phyloP scores from a whole-genome alignment of 2,113 vertebrate genomes.

The Eonycteris spelaea region DNA sequence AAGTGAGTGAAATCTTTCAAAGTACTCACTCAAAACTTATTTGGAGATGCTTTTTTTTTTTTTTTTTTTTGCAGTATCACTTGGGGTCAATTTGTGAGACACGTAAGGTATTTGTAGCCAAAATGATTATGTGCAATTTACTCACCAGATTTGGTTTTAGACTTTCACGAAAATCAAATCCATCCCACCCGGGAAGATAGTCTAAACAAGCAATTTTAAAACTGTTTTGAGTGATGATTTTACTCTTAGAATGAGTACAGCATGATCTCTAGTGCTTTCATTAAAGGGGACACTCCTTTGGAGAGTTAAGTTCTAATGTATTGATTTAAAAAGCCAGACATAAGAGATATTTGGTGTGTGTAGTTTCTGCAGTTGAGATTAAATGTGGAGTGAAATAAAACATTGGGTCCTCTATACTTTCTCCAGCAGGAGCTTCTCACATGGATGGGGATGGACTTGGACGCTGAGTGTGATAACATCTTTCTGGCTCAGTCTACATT shows the following conservation, averaged over 20 bases:
- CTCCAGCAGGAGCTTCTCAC: neutral
- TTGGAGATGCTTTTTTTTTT: neutral
- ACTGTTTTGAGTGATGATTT: neutral
- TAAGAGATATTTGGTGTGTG: neutral
- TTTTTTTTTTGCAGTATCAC: neutral
- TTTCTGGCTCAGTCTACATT: neutral
- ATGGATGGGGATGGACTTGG: neutral
- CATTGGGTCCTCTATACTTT: neutral
- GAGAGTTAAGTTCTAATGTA: neutral
- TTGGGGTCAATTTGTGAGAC: neutral
- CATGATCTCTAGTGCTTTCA: neutral
- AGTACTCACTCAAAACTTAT: neutral
- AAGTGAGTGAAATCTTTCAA: constrained; percentile 9
- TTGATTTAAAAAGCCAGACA: constrained; percentile 9
- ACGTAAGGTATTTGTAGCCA: neutral
- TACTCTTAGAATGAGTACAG: constrained; percentile 20
- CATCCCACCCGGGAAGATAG: neutral
- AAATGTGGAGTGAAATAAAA: neutral
- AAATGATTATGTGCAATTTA: constrained; percentile 45
- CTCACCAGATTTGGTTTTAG: neutral
- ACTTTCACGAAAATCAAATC: constrained; percentile 10
- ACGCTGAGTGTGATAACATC: neutral
- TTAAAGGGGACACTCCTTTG: neutral
- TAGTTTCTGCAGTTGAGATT: neutral
- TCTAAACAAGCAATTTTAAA: constrained; percentile 45